Conservation (phyloP, 2,113 vertebrate species). For the Callipepla squamata region DNA sequence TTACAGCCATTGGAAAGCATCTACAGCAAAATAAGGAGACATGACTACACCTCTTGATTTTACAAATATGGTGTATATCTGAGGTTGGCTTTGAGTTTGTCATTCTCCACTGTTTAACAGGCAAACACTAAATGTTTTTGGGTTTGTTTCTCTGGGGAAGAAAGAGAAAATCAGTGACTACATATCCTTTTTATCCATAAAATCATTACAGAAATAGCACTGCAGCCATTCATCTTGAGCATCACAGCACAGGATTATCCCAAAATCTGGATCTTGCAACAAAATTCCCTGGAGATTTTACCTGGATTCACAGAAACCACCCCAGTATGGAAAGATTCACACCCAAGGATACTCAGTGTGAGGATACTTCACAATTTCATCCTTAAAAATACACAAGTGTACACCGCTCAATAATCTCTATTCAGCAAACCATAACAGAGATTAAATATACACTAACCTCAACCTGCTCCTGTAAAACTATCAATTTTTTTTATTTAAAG, state of each 20-base stretch:
- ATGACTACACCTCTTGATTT: fast-evolving
- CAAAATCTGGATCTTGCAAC: not conserved
- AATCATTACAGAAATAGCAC: not conserved
- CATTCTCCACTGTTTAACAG: not conserved
- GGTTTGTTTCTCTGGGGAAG: not conserved
- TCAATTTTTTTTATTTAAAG: not conserved
- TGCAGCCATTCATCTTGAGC: not conserved
- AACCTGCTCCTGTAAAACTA: not conserved
- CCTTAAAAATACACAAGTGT: not conserved
- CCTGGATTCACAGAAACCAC: not conserved
- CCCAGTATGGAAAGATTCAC: not conserved
- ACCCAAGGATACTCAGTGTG: not conserved
- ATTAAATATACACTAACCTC: not conserved
- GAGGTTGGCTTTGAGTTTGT: not conserved
- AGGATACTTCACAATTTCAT: not conserved
- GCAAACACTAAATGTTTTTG: not conserved
- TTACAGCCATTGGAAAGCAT: not conserved
- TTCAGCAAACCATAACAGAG: not conserved
- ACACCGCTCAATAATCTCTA: not conserved
- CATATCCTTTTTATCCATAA: not conserved
- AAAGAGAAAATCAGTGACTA: not conserved
- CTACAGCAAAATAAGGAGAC: not conserved
- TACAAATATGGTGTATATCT: not conserved
- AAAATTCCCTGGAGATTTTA: not conserved
- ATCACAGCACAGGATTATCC: not conserved